Percentiles rank a stretch among this genome's conserved stretches.
Conservation (phyloP, 23 tunicate species). For the Halocynthia roretzi region DNA sequence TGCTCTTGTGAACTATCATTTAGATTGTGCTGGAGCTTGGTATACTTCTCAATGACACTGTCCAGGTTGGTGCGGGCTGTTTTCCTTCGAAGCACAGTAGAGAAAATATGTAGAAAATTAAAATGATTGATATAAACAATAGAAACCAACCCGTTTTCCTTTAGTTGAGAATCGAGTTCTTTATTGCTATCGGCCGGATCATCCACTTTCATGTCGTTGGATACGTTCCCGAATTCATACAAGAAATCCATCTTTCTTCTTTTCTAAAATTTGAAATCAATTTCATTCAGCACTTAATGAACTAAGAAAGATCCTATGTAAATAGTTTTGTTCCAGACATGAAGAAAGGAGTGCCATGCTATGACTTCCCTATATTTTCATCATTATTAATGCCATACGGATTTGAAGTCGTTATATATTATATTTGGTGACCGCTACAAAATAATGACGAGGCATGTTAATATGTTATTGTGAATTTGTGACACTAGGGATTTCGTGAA, state of each 20-base stretch:
- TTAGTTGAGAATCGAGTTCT: constrained; percentile 22
- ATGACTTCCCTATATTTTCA: no score
- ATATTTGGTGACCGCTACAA: no score
- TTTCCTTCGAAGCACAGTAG: neutral
- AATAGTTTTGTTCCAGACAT: neutral
- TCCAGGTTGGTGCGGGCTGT: constrained; percentile 23
- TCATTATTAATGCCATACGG: no score
- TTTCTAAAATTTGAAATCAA: constrained; percentile 17
- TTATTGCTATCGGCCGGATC: constrained; percentile 36
- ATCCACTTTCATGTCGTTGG: constrained; percentile 20
- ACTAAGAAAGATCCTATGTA: neutral
- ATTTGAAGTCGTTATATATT: no score
- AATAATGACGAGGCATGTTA: no score
- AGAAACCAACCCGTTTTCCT: constrained; percentile 25
- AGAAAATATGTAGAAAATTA: neutral
- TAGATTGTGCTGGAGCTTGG: constrained; percentile 9
- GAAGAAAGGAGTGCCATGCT: no score
- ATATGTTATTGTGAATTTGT: no score
- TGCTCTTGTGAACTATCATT: neutral
- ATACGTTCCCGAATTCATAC: constrained; percentile 39
- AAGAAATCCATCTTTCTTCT: constrained; percentile 45
- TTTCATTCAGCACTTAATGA: neutral
- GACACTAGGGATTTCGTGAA: no score
- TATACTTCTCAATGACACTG: constrained; percentile 29
- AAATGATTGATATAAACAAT: neutral